Percentiles rank a stretch among this genome's conserved stretches.
These are phyloP conservation scores for Ptychadena robeensis DNA, from an alignment of 2,797 vertebrate genomes.

Conservation along the genomic window DNA sequence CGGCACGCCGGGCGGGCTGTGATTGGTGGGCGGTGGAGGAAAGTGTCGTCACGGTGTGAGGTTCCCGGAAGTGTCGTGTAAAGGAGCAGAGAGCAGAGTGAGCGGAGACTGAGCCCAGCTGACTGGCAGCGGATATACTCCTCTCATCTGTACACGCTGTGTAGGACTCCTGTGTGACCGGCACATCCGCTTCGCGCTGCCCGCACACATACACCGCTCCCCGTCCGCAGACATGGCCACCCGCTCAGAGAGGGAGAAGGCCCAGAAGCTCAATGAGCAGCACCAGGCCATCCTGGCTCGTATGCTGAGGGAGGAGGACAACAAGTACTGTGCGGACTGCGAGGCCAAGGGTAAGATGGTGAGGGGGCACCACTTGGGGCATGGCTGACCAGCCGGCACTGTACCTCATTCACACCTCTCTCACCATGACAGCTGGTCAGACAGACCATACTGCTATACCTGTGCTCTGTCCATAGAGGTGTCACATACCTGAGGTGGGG, in stretches of 20 bases:
- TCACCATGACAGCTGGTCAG: too few species aligned
- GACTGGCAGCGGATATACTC: background rate
- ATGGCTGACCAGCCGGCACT: background rate
- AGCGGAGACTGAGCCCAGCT: background rate
- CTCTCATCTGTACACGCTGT: background rate
- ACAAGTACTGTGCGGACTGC: constrained; percentile 99
- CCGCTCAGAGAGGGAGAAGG: constrained; percentile 95
- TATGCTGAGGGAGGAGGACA: constrained; percentile 96
- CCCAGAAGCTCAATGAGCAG: constrained; percentile 97
- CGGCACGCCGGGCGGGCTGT: background rate
- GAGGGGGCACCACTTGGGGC: background rate
- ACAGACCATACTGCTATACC: too few species aligned
- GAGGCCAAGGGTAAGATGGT: constrained; percentile 89
- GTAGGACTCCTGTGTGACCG: background rate
- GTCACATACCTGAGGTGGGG: too few species aligned
- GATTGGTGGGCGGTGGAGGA: constrained; percentile 10
- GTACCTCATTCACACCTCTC: background rate
- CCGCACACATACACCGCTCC: background rate
- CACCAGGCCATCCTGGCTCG: constrained; percentile 97
- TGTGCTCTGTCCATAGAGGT: too few species aligned
- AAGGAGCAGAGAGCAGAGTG: constrained; percentile 1
- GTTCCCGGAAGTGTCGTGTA: constrained; percentile 59
- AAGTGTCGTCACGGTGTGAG: constrained; percentile 29
- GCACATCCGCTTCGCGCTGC: background rate
- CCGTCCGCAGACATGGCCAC: constrained; percentile 82